Conservation (phyloP, 1,140 invertebrate genomes). For the Pseudachorutes palmiensis region DNA sequence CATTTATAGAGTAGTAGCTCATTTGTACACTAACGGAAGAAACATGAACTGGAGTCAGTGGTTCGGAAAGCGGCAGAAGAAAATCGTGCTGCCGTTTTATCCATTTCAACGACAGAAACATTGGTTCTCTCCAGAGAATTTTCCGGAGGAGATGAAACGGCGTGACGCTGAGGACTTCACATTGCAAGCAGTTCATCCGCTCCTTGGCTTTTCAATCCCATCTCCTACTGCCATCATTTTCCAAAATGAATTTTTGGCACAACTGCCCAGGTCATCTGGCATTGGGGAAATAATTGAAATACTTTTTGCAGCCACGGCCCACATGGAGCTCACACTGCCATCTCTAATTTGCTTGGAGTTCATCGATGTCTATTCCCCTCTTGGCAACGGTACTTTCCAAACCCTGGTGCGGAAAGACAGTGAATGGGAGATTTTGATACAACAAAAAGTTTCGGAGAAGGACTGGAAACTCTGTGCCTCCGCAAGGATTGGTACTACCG, state of each 20-base stretch:
- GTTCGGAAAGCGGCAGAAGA: neutral
- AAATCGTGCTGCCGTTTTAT: constrained; percentile 1
- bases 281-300: too few species aligned
- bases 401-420: too few species aligned
- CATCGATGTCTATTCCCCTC: too few species aligned
- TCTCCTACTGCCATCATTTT: neutral
- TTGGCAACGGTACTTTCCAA: too few species aligned
- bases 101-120: constrained; percentile 19
- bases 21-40: neutral
- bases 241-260: constrained; percentile 2
- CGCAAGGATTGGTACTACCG: too few species aligned
- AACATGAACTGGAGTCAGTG: constrained; percentile 8
- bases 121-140: neutral
- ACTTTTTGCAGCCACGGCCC: too few species aligned
- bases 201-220: neutral
- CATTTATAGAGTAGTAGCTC: neutral
- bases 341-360: too few species aligned
- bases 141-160: neutral
- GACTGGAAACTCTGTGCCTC: too few species aligned
- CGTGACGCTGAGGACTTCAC: neutral
- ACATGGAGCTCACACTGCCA: too few species aligned
- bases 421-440: too few species aligned
- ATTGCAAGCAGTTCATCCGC: neutral
- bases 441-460: too few species aligned
- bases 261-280: too few species aligned